A percentile compares a stretch with the other conserved stretches of the same genome.
phyloP scores from a whole-genome alignment of 2,797 vertebrate genomes.

The Epinephelus coioides region DNA sequence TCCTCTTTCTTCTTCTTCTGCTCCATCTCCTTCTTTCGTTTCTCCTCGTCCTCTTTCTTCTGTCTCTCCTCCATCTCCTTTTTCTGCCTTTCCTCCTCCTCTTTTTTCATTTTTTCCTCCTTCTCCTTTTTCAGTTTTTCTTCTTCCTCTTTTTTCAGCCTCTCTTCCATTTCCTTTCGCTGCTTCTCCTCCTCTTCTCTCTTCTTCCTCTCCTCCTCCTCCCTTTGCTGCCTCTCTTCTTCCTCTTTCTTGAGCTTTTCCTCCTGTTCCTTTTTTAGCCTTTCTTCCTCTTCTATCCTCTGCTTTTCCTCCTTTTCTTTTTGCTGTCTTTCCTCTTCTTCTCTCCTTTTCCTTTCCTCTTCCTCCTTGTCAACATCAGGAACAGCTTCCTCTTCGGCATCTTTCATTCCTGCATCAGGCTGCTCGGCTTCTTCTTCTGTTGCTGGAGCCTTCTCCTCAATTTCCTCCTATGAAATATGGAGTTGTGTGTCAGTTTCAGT shows the following conservation, averaged over 20 bases:
- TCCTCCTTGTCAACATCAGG: conserved; percentile 54
- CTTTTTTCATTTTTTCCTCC: conserved; percentile 47
- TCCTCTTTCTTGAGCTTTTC: conserved; percentile 64
- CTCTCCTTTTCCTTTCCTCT: conserved; percentile 56
- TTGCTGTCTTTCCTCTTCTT: conserved; percentile 57
- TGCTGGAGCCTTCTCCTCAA: conserved; percentile 54
- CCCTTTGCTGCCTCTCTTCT: conserved; percentile 57
- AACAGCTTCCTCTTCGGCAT: conserved; percentile 43
- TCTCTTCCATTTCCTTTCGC: conserved; percentile 57
- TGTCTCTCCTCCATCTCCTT: conserved; percentile 21
- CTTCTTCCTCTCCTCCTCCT: conserved; percentile 50
- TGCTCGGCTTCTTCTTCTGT: conserved; percentile 49
- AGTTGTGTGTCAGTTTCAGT: not conserved
- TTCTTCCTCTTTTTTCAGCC: conserved; percentile 32
- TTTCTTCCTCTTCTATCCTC: conserved; percentile 60
- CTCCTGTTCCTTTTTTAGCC: conserved; percentile 52
- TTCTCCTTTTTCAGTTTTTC: conserved; percentile 53
- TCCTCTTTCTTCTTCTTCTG: conserved; percentile 52
- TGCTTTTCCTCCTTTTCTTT: conserved; percentile 57
- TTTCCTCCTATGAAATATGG: conserved; percentile 71
- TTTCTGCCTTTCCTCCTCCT: conserved; percentile 35
- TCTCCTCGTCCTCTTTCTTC: conserved; percentile 53
- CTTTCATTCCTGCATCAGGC: conserved; percentile 19
- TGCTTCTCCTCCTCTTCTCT: conserved; percentile 50
- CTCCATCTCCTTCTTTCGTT: conserved; percentile 31